Evolutionary conservation across 2,888 invertebrate genomes (phyloP).

Genomic region (Nomada ferruginata): DNA sequence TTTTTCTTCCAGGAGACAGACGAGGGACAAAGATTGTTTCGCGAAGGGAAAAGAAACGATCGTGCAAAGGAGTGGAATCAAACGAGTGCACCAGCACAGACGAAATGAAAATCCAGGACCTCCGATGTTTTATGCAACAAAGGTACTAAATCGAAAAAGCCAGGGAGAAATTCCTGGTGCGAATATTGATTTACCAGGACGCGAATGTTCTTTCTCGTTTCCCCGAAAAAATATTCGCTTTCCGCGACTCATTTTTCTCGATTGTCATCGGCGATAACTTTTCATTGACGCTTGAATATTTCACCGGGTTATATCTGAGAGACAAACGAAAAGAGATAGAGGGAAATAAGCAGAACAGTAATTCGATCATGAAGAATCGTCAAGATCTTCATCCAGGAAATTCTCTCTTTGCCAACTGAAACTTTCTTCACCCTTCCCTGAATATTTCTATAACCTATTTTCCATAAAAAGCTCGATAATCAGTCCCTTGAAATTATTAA

Average conservation of each 20-base stretch:
- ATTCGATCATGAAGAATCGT: constrained; percentile 35
- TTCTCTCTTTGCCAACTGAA: not conserved
- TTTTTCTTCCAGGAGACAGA: not conserved
- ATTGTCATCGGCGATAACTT: constrained; percentile 48
- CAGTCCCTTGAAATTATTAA: constrained; percentile 14
- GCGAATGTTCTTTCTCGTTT: constrained; percentile 1
- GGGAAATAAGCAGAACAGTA: constrained; percentile 4
- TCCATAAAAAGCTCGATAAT: constrained; percentile 21
- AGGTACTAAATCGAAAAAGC: constrained; percentile 11
- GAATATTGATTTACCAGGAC: constrained; percentile 31
- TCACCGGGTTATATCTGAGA: constrained; percentile 44
- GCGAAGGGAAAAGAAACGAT: not conserved
- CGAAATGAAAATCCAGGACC: constrained; percentile 19
- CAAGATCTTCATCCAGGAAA: constrained; percentile 14
- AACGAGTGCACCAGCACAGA: not conserved
- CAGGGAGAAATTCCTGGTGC: not conserved
- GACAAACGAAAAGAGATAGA: constrained; percentile 46
- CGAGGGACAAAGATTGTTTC: not conserved
- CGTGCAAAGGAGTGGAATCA: not conserved
- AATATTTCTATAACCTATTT: constrained; percentile 13
- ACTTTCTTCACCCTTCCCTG: not conserved
- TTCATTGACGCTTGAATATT: constrained; percentile 61
- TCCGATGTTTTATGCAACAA: constrained; percentile 47
- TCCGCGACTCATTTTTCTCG: constrained; percentile 31
- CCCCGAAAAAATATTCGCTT: constrained; percentile 41